Evolutionary conservation across 2,888 invertebrate genomes (phyloP), one percentile per base, ranked within the genome.

Genomic region (Chamaedrilus cognettii): DNA sequence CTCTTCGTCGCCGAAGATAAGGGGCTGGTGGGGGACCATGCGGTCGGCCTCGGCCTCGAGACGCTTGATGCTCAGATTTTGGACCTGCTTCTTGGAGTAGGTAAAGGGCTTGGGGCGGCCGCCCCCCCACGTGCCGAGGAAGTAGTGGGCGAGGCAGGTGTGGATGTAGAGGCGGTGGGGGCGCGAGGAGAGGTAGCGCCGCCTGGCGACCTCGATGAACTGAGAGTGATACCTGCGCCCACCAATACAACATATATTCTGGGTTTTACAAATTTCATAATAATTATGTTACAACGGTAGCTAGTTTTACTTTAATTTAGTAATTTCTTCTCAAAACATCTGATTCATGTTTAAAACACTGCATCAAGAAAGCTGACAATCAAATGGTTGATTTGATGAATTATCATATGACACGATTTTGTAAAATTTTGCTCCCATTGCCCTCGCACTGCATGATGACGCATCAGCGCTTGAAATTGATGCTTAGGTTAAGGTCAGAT

Each of bases 141-240:
- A 82, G 69, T 79, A 82, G 60, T 82, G 80, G 2, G 78, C 75
- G 52, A 82, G 75, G 31, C 69, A 74, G 1, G 71, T 70, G 69
- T 79, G 78, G 28, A 80, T 68, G 35, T 70, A 66, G 15, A 59
- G 33, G 19, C 50, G 23, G 52, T 67, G 55, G 2, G 26, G 31
- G 2, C 23, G 28, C 5, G 68, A 60, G 0, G 65, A 60, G n/a
- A 75, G 70, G 55, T 75, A 75, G 4, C 75, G 56, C 57, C 72
- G 50, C 7, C 35, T 56, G 19, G 71, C 64, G 5, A 69, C 73
- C 34, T 66, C 56, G 28, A 72, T 65, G 65, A 75, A 75, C 68
- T 75, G 72, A 1, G 70, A 58, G 64, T 75, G 75, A 51, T 75
- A 75, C n/a, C n/a, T n/a, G n/a, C n/a, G n/a, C n/a, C n/a, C n/a